Evolutionary conservation across 2,113 vertebrate species (phyloP).

Genomic region (Chionis minor): DNA sequence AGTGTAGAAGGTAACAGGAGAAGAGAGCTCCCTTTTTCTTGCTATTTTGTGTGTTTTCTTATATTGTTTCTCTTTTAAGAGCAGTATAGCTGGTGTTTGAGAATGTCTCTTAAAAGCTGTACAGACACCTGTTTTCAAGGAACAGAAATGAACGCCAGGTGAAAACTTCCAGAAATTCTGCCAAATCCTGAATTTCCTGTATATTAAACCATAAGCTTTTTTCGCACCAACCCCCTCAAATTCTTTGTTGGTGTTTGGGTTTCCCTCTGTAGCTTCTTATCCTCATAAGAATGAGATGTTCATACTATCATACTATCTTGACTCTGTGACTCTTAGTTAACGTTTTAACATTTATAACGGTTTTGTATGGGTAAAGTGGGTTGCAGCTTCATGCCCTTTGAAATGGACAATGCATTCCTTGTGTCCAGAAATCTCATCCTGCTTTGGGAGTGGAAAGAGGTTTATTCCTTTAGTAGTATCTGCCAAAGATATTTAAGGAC

Average conservation of each 20-base stretch:
- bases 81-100: not conserved
- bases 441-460: not conserved
- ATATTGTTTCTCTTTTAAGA: not conserved
- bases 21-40: not conserved
- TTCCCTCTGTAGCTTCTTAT: not conserved
- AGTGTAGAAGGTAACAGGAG: not conserved
- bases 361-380: not conserved
- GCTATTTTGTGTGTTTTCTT: not conserved
- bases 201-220: not conserved
- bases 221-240: not conserved
- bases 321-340: not conserved
- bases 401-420: not conserved
- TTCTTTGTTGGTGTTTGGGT: not conserved
- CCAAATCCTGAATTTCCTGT: not conserved
- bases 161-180: not conserved
- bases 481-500: constrained; percentile 1
- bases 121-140: not conserved
- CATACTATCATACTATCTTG: not conserved
- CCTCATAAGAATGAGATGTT: not conserved
- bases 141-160: not conserved
- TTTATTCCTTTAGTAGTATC: constrained; percentile 8
- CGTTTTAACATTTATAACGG: not conserved
- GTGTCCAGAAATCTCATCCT: not conserved
- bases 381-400: not conserved
- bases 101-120: not conserved